These are phyloP conservation scores for Odontomyia ornata DNA, from an alignment of 2,888 invertebrate genomes.

Conservation along the genomic window DNA sequence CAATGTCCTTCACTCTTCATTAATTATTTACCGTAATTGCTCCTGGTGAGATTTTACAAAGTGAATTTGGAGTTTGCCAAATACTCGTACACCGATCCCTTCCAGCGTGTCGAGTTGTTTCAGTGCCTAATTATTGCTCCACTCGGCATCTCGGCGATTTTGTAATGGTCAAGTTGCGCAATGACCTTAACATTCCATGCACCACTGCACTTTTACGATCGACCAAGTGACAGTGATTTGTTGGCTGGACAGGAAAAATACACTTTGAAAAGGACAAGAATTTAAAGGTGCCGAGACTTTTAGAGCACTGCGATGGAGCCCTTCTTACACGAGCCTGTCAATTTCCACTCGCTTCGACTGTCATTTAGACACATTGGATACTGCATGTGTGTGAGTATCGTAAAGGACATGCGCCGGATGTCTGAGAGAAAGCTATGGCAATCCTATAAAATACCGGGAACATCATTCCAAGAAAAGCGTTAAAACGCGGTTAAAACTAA, in stretches of 20 bases:
- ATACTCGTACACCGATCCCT: neutral
- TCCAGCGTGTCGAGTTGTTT: neutral
- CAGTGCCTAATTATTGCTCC: neutral
- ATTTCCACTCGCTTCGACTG: slow-evolving; percentile 16
- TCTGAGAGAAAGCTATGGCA: neutral
- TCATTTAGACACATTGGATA: slow-evolving; percentile 16
- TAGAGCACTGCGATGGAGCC: slow-evolving; percentile 15
- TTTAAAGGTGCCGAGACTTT: neutral
- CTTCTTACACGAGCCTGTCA: slow-evolving; percentile 20
- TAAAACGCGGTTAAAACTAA: neutral
- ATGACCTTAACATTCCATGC: slow-evolving; percentile 15
- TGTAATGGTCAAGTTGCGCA: slow-evolving; percentile 18
- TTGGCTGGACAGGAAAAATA: neutral
- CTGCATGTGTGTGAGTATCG: neutral
- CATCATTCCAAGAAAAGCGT: neutral
- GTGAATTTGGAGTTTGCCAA: neutral
- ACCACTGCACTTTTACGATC: neutral
- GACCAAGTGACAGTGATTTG: neutral
- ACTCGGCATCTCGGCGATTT: slow-evolving; percentile 13
- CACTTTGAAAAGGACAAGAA: neutral
- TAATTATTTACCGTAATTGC: neutral
- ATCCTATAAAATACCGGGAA: neutral
- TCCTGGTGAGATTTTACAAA: neutral
- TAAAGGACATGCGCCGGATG: slow-evolving; percentile 20
- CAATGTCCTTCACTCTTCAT: neutral